phyloP scores from a whole-genome alignment of 1,140 invertebrate genomes.

The Cyphomyrmex costatus region DNA sequence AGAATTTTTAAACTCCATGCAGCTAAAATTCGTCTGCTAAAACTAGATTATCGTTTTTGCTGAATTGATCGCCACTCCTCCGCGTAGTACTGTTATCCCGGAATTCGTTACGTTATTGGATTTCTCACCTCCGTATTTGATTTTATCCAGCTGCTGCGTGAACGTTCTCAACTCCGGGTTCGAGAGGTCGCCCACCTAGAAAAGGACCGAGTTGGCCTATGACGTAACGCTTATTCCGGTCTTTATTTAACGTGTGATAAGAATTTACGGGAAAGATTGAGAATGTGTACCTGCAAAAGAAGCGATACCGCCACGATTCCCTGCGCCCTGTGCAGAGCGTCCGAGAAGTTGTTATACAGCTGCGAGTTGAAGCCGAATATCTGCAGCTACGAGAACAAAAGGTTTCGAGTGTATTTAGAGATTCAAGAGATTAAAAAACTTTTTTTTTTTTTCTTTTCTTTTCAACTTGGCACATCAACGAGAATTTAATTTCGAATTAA shows the following conservation, averaged over 20 bases:
- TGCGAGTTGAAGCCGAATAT: conserved; percentile 98
- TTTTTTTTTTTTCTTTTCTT: not conserved
- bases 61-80: not conserved
- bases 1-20: conserved; percentile 14
- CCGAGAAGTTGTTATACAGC: conserved; percentile 96
- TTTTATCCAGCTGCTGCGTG: conserved; percentile 95
- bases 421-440: conserved; percentile 2
- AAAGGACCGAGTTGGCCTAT: conserved; percentile 81
- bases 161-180: conserved; percentile 95
- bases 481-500: conserved; percentile 15
- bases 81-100: not conserved
- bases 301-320: conserved; percentile 96
- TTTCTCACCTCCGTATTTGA: conserved; percentile 93
- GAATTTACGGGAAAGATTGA: conserved; percentile 68
- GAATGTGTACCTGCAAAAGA: conserved; percentile 93
- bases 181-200: conserved; percentile 94
- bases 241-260: conserved; percentile 58
- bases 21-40: conserved; percentile 33
- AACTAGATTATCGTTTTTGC: conserved; percentile 9
- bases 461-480: not conserved
- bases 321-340: conserved; percentile 95
- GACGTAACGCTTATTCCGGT: conserved; percentile 75
- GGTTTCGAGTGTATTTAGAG: not conserved
- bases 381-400: conserved; percentile 92
- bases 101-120: conserved; percentile 52